Conservation (phyloP, 2,113 vertebrate species). For the Picathartes gymnocephalus region DNA sequence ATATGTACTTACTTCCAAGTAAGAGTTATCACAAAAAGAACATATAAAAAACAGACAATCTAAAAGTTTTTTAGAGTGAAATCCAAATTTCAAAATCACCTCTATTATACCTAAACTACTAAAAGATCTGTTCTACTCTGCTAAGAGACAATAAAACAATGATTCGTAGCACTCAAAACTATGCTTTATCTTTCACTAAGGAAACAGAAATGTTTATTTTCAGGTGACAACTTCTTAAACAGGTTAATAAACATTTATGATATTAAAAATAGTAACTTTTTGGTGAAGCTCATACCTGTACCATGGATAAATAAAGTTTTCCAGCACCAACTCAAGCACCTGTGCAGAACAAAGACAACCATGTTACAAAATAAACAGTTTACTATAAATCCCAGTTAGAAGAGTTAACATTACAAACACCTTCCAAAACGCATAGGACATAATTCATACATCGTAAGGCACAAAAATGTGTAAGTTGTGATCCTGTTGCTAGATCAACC, state of each 20-base stretch:
- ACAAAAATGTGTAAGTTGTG: accelerated
- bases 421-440: background rate
- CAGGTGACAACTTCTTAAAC: background rate
- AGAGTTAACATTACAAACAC: background rate
- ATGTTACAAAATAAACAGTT: background rate
- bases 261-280: background rate
- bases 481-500: background rate
- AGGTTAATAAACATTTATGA: background rate
- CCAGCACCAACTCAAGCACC: slow-evolving; percentile 94
- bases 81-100: background rate
- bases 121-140: background rate
- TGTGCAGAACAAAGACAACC: slow-evolving; percentile 57
- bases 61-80: background rate
- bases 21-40: background rate
- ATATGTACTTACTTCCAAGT: background rate
- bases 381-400: background rate
- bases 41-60: background rate
- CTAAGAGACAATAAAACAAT: background rate
- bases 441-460: background rate
- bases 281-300: slow-evolving; percentile 83
- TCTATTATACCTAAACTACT: background rate
- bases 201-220: background rate
- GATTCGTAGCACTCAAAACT: background rate
- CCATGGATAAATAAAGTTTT: slow-evolving; percentile 97
- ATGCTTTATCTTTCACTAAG: background rate